These are phyloP conservation scores for Centrocercus urophasianus DNA, from an alignment of 2,113 vertebrate species.

Conservation along the genomic window DNA sequence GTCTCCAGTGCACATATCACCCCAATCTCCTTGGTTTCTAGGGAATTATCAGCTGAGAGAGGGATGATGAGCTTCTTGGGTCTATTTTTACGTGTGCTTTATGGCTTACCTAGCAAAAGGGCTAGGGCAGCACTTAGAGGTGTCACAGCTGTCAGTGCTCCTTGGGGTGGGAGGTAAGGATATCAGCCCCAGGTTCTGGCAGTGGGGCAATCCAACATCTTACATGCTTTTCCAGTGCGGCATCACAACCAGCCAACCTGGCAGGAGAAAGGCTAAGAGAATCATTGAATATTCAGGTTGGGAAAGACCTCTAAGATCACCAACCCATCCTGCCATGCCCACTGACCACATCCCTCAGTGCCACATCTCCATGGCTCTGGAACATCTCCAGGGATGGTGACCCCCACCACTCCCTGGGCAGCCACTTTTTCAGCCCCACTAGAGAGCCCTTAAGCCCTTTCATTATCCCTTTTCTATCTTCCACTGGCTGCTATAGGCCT, in stretches of 20 bases:
- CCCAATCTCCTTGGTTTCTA: conserved; percentile 58
- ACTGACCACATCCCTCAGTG: too few relatives aligned
- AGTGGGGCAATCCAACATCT: neutral
- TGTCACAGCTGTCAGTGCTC: neutral
- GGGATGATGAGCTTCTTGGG: conserved; percentile 40
- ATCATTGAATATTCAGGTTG: too few relatives aligned
- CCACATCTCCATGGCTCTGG: too few relatives aligned
- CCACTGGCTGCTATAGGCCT: neutral
- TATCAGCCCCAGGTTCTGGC: neutral
- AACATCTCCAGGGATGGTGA: too few relatives aligned
- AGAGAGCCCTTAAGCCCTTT: conserved; percentile 54
- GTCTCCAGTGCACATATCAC: neutral
- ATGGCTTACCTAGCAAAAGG: neutral
- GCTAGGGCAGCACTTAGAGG: neutral
- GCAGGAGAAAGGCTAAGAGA: too few relatives aligned
- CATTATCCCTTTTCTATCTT: neutral
- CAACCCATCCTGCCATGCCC: too few relatives aligned
- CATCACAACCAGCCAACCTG: too few relatives aligned
- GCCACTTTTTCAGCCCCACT: neutral
- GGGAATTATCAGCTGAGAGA: conserved; percentile 58
- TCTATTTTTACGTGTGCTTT: neutral
- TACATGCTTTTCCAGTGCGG: too few relatives aligned
- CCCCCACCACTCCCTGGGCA: too few relatives aligned
- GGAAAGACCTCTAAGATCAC: too few relatives aligned
- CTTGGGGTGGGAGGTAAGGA: neutral